phyloP scores from a whole-genome alignment of 2,888 invertebrate species.

The Lithophane socia region DNA sequence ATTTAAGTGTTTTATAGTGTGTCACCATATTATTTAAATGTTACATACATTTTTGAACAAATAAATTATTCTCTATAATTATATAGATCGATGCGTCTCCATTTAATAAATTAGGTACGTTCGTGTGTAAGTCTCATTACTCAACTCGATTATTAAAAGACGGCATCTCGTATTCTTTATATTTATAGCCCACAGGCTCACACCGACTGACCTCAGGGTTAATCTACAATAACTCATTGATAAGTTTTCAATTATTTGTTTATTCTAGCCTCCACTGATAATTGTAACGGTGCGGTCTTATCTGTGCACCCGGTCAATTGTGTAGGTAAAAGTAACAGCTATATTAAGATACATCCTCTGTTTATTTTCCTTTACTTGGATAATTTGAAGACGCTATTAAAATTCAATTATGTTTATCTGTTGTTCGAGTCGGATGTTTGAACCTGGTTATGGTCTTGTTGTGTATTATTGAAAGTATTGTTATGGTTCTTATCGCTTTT shows the following conservation, averaged over 20 bases:
- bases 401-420: conserved; percentile 35
- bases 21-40: no score
- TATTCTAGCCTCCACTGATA: conserved; percentile 39
- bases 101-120: conserved; percentile 4
- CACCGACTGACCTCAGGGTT: conserved; percentile 48
- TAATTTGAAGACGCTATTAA: conserved; percentile 29
- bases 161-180: conserved; percentile 24
- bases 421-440: background rate
- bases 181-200: conserved; percentile 44
- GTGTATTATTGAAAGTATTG: background rate
- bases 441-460: background rate
- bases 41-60: no score
- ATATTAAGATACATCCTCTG: conserved; percentile 19
- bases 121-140: conserved; percentile 15
- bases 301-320: conserved; percentile 27
- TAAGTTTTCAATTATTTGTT: conserved; percentile 64
- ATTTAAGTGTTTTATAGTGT: no score
- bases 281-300: conserved; percentile 29
- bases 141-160: conserved; percentile 21
- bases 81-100: background rate
- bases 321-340: conserved; percentile 17
- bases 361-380: conserved; percentile 25
- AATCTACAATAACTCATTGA: conserved; percentile 57
- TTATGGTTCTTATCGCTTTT: background rate
- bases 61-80: no score